Conservation (phyloP, 2,797 vertebrate genomes). For the Pipistrellus nathusii region DNA sequence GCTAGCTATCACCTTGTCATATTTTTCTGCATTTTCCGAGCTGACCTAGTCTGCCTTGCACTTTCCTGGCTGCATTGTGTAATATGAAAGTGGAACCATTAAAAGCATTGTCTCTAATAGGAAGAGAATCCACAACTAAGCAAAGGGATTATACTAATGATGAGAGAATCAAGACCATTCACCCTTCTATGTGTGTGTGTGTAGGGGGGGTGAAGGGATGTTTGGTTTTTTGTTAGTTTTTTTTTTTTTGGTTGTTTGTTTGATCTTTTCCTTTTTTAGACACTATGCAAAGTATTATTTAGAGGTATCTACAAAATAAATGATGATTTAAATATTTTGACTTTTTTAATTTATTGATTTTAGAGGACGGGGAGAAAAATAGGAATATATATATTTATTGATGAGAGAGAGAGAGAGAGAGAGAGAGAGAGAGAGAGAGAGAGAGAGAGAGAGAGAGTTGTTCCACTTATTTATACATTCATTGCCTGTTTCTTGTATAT, state of each 20-base stretch:
- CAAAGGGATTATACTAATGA: neutral
- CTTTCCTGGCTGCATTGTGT: constrained; percentile 39
- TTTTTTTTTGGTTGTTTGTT: too few relatives aligned
- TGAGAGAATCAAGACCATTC: neutral
- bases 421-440: neutral
- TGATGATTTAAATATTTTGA: constrained; percentile 50
- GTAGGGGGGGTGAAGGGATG: too few relatives aligned
- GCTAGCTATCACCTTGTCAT: constrained; percentile 66
- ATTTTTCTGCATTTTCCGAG: constrained; percentile 57
- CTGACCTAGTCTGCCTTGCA: neutral
- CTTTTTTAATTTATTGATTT: neutral
- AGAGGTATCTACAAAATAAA: constrained; percentile 20
- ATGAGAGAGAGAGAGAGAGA: neutral
- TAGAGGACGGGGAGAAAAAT: neutral
- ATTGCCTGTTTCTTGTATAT: neutral
- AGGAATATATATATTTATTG: too few relatives aligned
- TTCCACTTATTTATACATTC: neutral
- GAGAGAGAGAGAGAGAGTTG: neutral
- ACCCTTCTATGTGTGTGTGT: neutral
- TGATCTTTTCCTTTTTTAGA: constrained; percentile 20
- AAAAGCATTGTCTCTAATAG: constrained; percentile 27
- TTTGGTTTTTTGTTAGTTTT: too few relatives aligned
- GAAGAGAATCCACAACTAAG: constrained; percentile 33
- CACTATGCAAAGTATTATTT: neutral
- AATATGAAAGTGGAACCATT: constrained; percentile 4